Evolutionary conservation across 2,888 invertebrate species (phyloP), one percentile per base, ranked within the genome.

Genomic region (Cryptops parisi): DNA sequence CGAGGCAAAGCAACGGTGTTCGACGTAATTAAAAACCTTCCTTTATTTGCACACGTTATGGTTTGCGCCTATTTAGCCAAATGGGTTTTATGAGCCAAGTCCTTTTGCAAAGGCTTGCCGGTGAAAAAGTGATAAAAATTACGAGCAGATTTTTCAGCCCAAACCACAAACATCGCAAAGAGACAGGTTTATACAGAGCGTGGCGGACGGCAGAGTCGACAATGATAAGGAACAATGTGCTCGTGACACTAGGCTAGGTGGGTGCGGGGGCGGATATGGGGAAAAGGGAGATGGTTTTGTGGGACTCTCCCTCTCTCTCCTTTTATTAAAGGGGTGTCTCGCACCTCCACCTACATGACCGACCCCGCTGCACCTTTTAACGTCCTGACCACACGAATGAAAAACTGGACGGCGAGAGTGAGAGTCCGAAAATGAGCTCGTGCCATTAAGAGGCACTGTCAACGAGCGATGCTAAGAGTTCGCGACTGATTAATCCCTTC

Each of bases 121-220:
- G 22, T 25, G 25, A 50, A 50, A 50, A 50, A 33, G 50, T 50
- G 50, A 50, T 50, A 50, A 50, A 50, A 50, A 50, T 50, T 50
- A 50, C 41, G 50, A 43, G 50, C 21, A 39, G 50, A 50, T 50
- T 50, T 50, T 50, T 50, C 50, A 50, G 50, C 3, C n/a, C n/a
- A 24, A 41, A 50, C 50, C 50, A 21, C 50, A 50, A 50, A 50
- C 50, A 50, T 39, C 23, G 49, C 23, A 47, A n/a, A 12, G 24
- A 24, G 50, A 50, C 50, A 50, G 50, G 41, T 50, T 50, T 50
- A 50, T 17, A 50, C 6, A n/a, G n/a, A n/a, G n/a, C n/a, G n/a
- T 41, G 23, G 24, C 6, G 43, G 48, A 12, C 48, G 33, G 12
- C 33, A 19, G 12, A 33, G 33, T 15, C 15, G 9, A 33, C n/a